Evolutionary conservation across 2,797 vertebrate genomes (phyloP), one percentile per base, ranked within the genome.

Genomic region (Carcharodon carcharias): DNA sequence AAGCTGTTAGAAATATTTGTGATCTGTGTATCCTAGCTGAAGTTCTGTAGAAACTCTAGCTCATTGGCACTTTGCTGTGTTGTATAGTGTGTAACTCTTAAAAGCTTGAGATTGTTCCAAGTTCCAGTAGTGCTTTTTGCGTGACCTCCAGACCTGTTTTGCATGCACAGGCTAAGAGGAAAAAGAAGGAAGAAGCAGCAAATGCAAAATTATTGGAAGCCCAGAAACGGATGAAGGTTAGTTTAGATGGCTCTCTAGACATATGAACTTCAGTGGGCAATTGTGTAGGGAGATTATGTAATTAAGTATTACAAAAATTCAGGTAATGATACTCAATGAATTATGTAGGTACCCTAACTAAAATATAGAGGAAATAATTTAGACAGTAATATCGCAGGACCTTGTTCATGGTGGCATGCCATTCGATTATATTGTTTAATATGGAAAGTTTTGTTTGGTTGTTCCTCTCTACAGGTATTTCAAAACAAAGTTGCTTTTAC

Each of bases 141-240:
- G 97, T 98, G 97, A 98, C 97, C 97, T 97, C 97, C 97, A 97
- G 97, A 98, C 97, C 97, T 98, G 97, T 98, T 99, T 98, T 98
- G 96, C 97, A 97, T 97, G 97, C 97, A 97, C 98, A 99, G 99
- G 99, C 98, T 96, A 99, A 99, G 98, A 99, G 98, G 98, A 99
- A 98, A 98, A 99, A 98, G 98, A 99, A 99, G 97, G 99, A 99
- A 97, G 99, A 99, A 97, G 99, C 99, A 92, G 99, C 98, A 97
- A 99, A 99, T 98, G 99, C 99, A 97, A 99, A 99, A 98, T 98
- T 99, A 98, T 96, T 99, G 97, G 99, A 99, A 97, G 98, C 99
- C 58, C 99, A 99, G 97, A 99, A 99, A 98, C 98, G 99, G 97
- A 98, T 98, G 98, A 99, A 99, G 98, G 99, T 99, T 97, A 98